Evolutionary conservation across 2,113 vertebrate genomes (phyloP).

Genomic region (Python bivittatus): DNA sequence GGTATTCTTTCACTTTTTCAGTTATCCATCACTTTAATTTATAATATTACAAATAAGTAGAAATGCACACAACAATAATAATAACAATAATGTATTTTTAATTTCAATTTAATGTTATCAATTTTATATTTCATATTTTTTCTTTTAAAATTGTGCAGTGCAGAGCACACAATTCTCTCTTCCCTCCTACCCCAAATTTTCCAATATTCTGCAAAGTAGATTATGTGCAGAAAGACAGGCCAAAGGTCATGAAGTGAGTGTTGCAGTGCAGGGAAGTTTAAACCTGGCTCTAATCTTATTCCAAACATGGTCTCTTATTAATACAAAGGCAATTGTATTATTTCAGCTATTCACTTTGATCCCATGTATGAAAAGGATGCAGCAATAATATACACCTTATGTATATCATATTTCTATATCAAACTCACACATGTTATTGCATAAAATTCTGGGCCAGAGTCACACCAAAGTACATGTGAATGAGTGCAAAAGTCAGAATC

Average conservation of each 20-base stretch:
- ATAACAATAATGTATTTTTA: neutral
- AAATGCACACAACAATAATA: neutral
- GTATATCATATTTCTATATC: neutral
- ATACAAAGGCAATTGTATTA: neutral
- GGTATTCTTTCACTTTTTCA: neutral
- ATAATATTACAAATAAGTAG: neutral
- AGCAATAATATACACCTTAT: neutral
- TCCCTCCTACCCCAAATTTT: neutral
- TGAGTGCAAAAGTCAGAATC: conserved; percentile 27
- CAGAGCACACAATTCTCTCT: too few relatives aligned
- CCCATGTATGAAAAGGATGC: neutral
- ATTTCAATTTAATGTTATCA: neutral
- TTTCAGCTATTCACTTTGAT: conserved; percentile 19
- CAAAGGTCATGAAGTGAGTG: neutral
- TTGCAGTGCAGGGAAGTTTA: neutral
- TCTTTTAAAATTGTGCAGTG: neutral
- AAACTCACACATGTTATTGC: conserved; percentile 8
- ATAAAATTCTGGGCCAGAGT: rapidly evolving
- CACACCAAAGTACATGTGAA: neutral
- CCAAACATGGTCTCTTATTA: neutral
- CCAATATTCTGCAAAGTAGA: neutral
- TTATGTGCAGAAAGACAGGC: neutral
- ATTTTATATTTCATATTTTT: neutral
- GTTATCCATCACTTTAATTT: neutral
- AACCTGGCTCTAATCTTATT: neutral